Evolutionary conservation across 2,888 invertebrate genomes (phyloP).

Genomic region (Notodonta dromedarius): DNA sequence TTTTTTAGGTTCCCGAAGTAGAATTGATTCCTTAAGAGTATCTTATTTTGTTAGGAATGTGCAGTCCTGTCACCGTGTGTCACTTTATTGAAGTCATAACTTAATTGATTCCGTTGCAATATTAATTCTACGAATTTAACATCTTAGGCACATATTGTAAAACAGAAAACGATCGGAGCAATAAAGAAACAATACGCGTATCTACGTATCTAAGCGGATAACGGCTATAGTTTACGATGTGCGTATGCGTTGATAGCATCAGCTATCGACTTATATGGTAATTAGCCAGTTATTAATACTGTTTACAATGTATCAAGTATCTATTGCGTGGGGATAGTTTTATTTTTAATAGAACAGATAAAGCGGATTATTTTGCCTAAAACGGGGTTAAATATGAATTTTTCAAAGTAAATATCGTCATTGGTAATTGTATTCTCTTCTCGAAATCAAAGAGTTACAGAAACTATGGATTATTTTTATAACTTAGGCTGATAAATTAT

Average conservation of each 20-base stretch:
- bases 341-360: background rate
- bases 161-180: background rate
- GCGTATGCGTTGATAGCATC: slow-evolving; percentile 26
- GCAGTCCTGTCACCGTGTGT: too few relatives aligned
- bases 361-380: background rate
- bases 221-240: slow-evolving; percentile 10
- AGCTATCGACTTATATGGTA: slow-evolving; percentile 27
- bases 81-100: too few relatives aligned
- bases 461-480: too few relatives aligned
- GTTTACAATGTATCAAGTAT: background rate
- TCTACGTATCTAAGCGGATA: slow-evolving; percentile 8
- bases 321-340: background rate
- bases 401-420: too few relatives aligned
- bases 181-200: background rate
- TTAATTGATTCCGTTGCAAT: background rate
- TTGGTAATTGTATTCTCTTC: too few relatives aligned
- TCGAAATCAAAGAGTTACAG: too few relatives aligned
- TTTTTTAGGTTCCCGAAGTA: too few relatives aligned
- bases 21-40: too few relatives aligned
- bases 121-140: background rate
- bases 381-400: too few relatives aligned
- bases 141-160: background rate
- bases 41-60: too few relatives aligned
- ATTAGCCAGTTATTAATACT: slow-evolving; percentile 23
- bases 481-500: too few relatives aligned